Percentiles rank a stretch among this genome's conserved stretches.
Evolutionary conservation across 2,888 invertebrate genomes (phyloP).

Genomic region (Omphaloscelis lunosa): DNA sequence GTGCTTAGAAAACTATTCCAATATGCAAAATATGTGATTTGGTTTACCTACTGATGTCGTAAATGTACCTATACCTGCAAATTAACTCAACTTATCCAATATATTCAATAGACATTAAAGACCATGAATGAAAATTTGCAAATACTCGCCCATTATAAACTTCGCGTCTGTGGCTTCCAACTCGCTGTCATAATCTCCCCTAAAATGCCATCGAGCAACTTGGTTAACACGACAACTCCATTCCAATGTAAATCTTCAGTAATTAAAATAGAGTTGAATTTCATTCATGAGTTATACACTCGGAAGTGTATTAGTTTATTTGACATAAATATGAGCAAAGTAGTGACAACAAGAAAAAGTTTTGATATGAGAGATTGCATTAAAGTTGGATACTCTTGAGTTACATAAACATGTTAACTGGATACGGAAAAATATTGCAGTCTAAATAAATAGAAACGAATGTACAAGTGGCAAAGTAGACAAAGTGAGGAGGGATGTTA

Average conservation of each 20-base stretch:
- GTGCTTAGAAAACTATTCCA: background rate
- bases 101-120: background rate
- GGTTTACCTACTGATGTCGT: background rate
- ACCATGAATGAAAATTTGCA: background rate
- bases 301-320: slow-evolving; percentile 41
- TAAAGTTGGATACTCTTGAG: slow-evolving; percentile 20
- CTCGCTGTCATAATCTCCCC: slow-evolving; percentile 59
- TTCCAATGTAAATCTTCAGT: background rate
- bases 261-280: slow-evolving; percentile 12
- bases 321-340: slow-evolving; percentile 56
- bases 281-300: background rate
- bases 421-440: slow-evolving; percentile 3
- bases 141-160: slow-evolving; percentile 50
- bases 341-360: slow-evolving; percentile 46
- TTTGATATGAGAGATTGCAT: slow-evolving; percentile 41
- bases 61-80: background rate
- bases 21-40: background rate
- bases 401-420: slow-evolving; percentile 22
- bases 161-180: slow-evolving; percentile 52
- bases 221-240: slow-evolving; percentile 9
- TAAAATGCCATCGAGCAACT: slow-evolving; percentile 56
- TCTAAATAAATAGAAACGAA: slow-evolving; percentile 16
- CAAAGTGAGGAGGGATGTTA: slow-evolving; percentile 13
- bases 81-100: background rate
- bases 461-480: slow-evolving; percentile 3